These are phyloP conservation scores for Notarius quadriscutis DNA, from an alignment of 2,113 vertebrate species.

Conservation along the genomic window DNA sequence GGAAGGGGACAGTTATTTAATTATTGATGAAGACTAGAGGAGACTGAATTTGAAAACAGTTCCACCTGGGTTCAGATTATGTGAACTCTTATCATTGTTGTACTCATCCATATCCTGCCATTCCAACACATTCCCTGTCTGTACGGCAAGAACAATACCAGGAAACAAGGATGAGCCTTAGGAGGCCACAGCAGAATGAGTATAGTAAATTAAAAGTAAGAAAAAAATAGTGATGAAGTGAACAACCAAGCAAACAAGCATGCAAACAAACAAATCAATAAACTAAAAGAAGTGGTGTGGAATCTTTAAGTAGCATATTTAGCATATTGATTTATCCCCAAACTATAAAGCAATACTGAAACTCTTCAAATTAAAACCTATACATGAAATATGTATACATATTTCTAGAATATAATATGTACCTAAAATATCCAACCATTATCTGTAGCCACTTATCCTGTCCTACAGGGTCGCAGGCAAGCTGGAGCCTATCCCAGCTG, in stretches of 20 bases:
- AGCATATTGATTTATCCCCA: not conserved
- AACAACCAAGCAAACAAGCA: not conserved
- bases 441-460: too few species aligned
- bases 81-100: not conserved
- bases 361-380: not conserved
- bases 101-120: conserved; percentile 9
- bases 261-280: not conserved
- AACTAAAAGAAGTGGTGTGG: not conserved
- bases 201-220: not conserved
- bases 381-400: not conserved
- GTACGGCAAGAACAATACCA: conserved; percentile 69
- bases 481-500: too few species aligned
- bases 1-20: too few species aligned
- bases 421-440: not conserved
- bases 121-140: conserved; percentile 54
- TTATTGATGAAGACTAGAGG: not conserved
- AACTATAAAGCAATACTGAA: not conserved
- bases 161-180: conserved; percentile 73
- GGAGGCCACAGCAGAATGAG: not conserved
- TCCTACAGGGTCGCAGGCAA: too few species aligned
- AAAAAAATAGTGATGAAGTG: not conserved
- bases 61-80: not conserved
- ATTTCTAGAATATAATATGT: not conserved
- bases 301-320: not conserved
- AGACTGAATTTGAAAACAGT: not conserved